Percentiles rank a stretch among this genome's conserved stretches.
These are phyloP conservation scores for Hedya salicella DNA, from an alignment of 2,888 invertebrate genomes.

Conservation along the genomic window DNA sequence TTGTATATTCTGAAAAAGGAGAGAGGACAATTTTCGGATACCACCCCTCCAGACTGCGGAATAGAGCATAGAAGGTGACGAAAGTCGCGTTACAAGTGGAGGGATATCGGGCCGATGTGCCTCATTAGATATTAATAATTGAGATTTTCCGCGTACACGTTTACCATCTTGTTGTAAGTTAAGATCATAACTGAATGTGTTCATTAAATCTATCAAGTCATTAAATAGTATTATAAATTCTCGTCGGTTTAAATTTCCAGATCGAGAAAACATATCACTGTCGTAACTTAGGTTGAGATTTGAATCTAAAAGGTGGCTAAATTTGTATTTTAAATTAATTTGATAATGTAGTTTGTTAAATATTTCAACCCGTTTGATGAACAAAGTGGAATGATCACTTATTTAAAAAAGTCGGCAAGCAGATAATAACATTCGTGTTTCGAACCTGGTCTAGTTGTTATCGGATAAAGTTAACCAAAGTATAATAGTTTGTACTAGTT, in stretches of 20 bases:
- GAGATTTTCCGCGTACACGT: no score
- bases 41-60: not conserved
- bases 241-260: not conserved
- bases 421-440: conserved; percentile 16
- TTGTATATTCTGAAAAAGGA: no score
- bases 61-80: no score
- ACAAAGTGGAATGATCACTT: not conserved
- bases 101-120: no score
- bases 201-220: no score
- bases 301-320: conserved; percentile 1
- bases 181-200: no score
- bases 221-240: not conserved
- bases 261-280: not conserved
- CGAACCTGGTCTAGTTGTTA: not conserved
- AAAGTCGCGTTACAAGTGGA: no score
- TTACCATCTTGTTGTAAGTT: no score
- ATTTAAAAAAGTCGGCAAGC: not conserved
- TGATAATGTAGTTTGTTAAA: not conserved
- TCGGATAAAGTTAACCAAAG: not conserved
- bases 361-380: not conserved
- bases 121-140: no score
- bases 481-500: conserved; percentile 4
- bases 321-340: conserved; percentile 2
- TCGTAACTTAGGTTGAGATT: not conserved
- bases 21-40: no score